Conservation (phyloP, 2,888 invertebrate species). For the Blastobasis lacticolella region DNA sequence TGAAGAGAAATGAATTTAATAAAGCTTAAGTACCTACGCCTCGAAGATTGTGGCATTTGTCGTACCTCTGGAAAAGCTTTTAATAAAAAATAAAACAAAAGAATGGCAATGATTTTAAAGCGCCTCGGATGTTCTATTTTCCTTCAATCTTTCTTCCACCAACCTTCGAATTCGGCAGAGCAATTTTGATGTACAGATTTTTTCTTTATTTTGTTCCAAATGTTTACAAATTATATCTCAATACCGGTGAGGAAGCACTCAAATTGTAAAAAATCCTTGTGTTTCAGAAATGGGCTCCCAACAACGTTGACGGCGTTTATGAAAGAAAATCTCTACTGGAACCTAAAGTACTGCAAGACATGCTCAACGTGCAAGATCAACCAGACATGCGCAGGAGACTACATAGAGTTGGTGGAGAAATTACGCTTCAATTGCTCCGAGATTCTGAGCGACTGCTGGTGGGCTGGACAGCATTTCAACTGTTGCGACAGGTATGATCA, state of each 20-base stretch:
- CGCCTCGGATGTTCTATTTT: too few relatives aligned
- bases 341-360: conserved; percentile 40
- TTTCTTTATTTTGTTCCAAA: too few relatives aligned
- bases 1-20: too few relatives aligned
- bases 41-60: too few relatives aligned
- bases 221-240: too few relatives aligned
- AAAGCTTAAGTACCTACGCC: too few relatives aligned
- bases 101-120: too few relatives aligned
- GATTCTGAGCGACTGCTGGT: conserved; percentile 51
- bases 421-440: conserved; percentile 43
- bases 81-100: too few relatives aligned
- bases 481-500: conserved; percentile 49
- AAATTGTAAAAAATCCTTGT: neutral
- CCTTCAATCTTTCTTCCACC: too few relatives aligned
- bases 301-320: conserved; percentile 29
- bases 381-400: conserved; percentile 37
- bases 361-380: conserved; percentile 42
- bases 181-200: too few relatives aligned
- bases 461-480: conserved; percentile 36
- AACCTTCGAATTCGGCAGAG: too few relatives aligned
- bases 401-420: conserved; percentile 23
- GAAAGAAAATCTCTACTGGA: conserved; percentile 49
- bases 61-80: too few relatives aligned
- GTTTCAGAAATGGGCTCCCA: conserved; percentile 34
- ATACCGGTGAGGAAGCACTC: neutral